Conservation (phyloP, 2,113 vertebrate genomes). For the Trogon melanurus region DNA sequence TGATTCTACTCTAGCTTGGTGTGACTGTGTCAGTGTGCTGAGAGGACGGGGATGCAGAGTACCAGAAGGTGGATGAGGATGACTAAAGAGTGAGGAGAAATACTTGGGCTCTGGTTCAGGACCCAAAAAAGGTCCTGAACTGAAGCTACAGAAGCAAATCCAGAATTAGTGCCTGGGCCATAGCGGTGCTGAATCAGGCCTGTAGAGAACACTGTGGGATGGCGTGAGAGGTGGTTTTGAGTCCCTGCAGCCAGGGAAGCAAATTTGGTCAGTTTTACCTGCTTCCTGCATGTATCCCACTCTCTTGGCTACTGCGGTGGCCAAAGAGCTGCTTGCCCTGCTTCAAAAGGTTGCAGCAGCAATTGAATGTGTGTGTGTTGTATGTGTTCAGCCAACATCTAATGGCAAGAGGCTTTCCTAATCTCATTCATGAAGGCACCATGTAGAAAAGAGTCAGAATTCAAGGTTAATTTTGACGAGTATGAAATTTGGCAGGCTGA, state of each 20-base stretch:
- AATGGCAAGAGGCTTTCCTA: background rate
- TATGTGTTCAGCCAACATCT: background rate
- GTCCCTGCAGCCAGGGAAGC: background rate
- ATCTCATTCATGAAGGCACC: background rate
- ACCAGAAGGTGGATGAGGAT: rapidly evolving
- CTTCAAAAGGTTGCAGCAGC: background rate
- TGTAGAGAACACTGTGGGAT: background rate
- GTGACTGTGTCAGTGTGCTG: background rate
- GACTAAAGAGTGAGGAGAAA: background rate
- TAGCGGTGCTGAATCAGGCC: background rate
- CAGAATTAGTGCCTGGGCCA: rapidly evolving
- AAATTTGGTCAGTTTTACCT: background rate
- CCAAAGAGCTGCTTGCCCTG: background rate
- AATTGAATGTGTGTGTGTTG: rapidly evolving
- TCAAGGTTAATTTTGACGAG: slow-evolving; percentile 9
- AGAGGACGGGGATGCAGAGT: background rate
- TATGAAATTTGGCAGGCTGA: slow-evolving; percentile 41
- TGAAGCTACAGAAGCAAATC: background rate
- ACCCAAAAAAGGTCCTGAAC: background rate
- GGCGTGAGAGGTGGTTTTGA: background rate
- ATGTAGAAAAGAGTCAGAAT: background rate
- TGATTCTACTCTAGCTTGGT: too few relatives aligned
- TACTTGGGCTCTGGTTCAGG: background rate
- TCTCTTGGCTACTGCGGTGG: rapidly evolving
- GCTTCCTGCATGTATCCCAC: rapidly evolving